Evolutionary conservation across 2,797 vertebrate species (phyloP).

Genomic region (Pachyuromys duprasi): DNA sequence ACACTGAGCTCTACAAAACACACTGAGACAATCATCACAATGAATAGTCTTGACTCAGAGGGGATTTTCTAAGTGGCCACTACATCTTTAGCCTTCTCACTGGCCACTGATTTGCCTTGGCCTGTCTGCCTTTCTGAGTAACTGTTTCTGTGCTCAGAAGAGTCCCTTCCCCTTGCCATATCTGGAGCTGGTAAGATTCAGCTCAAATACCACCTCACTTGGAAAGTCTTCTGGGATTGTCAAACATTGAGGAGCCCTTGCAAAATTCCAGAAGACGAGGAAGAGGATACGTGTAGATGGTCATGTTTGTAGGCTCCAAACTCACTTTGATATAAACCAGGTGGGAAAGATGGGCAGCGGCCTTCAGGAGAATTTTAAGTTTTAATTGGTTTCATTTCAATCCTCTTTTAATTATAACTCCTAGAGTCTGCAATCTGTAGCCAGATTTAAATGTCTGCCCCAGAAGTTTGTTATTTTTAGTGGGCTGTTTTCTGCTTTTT

Average conservation of each 20-base stretch:
- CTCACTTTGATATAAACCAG: neutral
- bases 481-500: slow-evolving; percentile 44
- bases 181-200: neutral
- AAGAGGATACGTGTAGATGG: rapidly evolving
- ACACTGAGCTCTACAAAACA: neutral
- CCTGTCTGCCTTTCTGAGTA: neutral
- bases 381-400: neutral
- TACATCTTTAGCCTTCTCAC: neutral
- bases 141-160: neutral
- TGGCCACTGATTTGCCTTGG: neutral
- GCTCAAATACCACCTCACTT: neutral
- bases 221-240: neutral
- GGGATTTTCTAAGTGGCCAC: neutral
- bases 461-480: slow-evolving; percentile 59
- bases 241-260: neutral
- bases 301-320: neutral
- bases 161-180: neutral
- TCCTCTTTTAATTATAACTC: slow-evolving; percentile 34
- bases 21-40: neutral
- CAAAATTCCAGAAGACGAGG: neutral
- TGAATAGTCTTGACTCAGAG: neutral
- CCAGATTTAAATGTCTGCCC: slow-evolving; percentile 25
- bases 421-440: neutral
- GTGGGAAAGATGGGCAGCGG: neutral
- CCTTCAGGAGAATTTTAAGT: neutral